Evolutionary conservation across 2,888 invertebrate genomes (phyloP).

Genomic region (Caenorhabditis imperialis): DNA sequence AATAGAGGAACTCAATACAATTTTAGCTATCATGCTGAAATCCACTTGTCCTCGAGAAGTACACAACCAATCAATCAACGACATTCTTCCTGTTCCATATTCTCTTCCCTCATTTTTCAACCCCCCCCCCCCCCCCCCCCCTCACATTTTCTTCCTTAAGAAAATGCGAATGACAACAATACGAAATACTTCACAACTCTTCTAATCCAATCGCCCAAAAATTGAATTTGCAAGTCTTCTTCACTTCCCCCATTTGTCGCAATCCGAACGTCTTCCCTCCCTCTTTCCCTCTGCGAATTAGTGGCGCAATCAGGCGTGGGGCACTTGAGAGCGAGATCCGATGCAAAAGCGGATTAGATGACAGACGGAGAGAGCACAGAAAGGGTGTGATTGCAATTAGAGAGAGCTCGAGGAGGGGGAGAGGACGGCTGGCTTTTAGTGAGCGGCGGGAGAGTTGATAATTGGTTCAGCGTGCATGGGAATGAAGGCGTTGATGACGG

Average conservation of each 20-base stretch:
- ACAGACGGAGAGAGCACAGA: conserved; percentile 34
- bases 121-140: too few relatives aligned
- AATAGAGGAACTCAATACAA: too few relatives aligned
- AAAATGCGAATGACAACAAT: too few relatives aligned
- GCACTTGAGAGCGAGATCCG: conserved; percentile 38
- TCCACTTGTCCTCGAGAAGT: too few relatives aligned
- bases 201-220: conserved; percentile 27
- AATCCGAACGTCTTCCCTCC: conserved; percentile 9
- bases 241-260: conserved; percentile 24
- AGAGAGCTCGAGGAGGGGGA: background rate
- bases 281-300: conserved; percentile 30
- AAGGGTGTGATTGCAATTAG: conserved; percentile 51
- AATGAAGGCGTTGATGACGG: too few relatives aligned
- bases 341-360: conserved; percentile 46
- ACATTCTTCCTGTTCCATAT: too few relatives aligned
- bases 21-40: too few relatives aligned
- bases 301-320: conserved; percentile 50
- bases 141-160: too few relatives aligned
- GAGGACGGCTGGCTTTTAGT: background rate
- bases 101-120: too few relatives aligned
- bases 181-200: too few relatives aligned
- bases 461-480: too few relatives aligned
- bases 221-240: conserved; percentile 23
- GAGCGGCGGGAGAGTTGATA: background rate
- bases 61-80: too few relatives aligned